Percentiles rank a stretch among this genome's conserved stretches.
These are phyloP conservation scores for Drosophila oshimai DNA, from an alignment of 1,140 invertebrate species.

Conservation along the genomic window DNA sequence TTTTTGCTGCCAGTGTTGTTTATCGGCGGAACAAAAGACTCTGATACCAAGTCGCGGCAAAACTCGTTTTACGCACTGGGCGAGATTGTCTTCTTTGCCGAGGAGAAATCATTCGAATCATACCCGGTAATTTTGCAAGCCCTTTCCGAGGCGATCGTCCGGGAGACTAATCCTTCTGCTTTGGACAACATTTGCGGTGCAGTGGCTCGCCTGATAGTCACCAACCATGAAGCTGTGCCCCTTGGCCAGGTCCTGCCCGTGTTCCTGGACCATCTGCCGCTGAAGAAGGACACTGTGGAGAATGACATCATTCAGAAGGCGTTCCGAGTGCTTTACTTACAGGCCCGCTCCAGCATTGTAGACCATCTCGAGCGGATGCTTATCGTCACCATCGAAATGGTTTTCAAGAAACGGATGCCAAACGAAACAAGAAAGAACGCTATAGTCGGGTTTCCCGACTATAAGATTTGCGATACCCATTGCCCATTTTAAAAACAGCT, in stretches of 20 bases:
- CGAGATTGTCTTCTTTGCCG: constrained; percentile 86
- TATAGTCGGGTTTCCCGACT: too few relatives aligned
- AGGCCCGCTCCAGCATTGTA: constrained; percentile 84
- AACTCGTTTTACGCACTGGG: constrained; percentile 91
- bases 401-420: constrained; percentile 83
- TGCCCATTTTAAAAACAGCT: too few relatives aligned
- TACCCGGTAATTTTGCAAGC: constrained; percentile 85
- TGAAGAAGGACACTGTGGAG: constrained; percentile 90
- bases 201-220: constrained; percentile 88
- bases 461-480: too few relatives aligned
- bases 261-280: constrained; percentile 88
- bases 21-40: constrained; percentile 85
- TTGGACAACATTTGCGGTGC: constrained; percentile 92
- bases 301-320: constrained; percentile 88
- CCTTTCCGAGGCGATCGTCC: constrained; percentile 86
- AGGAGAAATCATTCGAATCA: constrained; percentile 67
- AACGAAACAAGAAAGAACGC: constrained; percentile 32
- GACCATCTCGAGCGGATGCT: constrained; percentile 84
- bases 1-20: too few relatives aligned
- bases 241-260: constrained; percentile 89
- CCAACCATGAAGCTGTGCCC: constrained; percentile 86
- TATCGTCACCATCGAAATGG: constrained; percentile 84
- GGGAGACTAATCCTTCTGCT: constrained; percentile 86
- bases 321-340: constrained; percentile 86
- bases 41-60: constrained; percentile 87